Conservation (phyloP, 2,113 vertebrate genomes). For the Nipponia nippon region DNA sequence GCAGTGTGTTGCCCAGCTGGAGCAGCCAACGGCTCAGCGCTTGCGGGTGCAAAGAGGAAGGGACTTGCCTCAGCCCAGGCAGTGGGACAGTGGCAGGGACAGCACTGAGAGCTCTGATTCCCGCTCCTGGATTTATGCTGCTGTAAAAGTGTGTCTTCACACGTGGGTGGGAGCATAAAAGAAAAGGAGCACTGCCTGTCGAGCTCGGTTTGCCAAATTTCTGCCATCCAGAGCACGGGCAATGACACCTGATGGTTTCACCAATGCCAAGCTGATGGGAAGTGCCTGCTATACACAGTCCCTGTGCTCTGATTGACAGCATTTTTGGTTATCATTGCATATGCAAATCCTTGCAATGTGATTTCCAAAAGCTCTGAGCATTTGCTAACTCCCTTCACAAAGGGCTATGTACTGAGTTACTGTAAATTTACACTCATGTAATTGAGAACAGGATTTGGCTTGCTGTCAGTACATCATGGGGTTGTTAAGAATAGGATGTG, state of each 20-base stretch:
- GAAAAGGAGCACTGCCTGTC: rapidly evolving
- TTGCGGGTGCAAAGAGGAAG: not conserved
- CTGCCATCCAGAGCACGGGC: not conserved
- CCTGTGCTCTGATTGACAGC: not conserved
- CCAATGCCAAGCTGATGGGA: not conserved
- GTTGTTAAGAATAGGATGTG: not conserved
- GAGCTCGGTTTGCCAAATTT: rapidly evolving
- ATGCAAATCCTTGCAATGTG: not conserved
- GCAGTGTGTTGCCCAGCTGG: not conserved
- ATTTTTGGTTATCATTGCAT: not conserved
- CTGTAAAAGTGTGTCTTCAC: not conserved
- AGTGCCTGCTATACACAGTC: not conserved
- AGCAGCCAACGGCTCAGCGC: not conserved
- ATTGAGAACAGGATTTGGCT: constrained; percentile 6
- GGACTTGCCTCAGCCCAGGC: not conserved
- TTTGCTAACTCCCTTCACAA: not conserved
- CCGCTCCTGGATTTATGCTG: rapidly evolving
- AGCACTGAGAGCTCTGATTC: not conserved
- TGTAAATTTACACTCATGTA: not conserved
- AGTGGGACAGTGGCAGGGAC: rapidly evolving
- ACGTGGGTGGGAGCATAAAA: not conserved
- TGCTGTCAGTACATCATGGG: not conserved
- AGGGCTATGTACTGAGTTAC: not conserved
- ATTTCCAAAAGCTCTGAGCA: not conserved
- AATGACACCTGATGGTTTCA: not conserved